These are phyloP conservation scores for Eristalis tenax DNA, from an alignment of 2,888 invertebrate species.

Conservation along the genomic window DNA sequence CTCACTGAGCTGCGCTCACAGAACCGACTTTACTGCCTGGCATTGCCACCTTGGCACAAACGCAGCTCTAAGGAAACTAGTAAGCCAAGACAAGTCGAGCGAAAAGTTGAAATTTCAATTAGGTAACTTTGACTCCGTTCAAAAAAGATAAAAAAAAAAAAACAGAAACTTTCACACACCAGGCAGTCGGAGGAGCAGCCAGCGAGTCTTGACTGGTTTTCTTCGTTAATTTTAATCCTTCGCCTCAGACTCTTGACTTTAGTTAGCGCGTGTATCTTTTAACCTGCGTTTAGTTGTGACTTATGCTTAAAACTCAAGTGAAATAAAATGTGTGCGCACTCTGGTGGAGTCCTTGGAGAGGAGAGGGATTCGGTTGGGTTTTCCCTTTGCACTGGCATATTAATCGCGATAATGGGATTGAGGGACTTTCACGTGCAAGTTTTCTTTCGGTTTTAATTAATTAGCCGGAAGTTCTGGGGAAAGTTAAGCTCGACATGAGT, in stretches of 20 bases:
- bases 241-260: neutral
- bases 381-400: slow-evolving; percentile 3
- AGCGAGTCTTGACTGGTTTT: slow-evolving; percentile 3
- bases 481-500: neutral
- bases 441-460: slow-evolving; percentile 32
- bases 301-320: neutral
- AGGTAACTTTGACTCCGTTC: slow-evolving; percentile 49
- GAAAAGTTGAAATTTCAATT: slow-evolving; percentile 65
- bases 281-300: neutral
- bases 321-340: neutral
- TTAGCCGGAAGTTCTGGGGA: neutral
- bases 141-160: slow-evolving; percentile 7
- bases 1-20: neutral
- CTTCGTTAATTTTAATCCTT: slow-evolving; percentile 34
- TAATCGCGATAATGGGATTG: slow-evolving; percentile 52
- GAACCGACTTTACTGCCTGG: neutral
- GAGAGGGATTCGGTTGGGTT: neutral
- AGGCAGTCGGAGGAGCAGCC: neutral
- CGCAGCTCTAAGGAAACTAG: slow-evolving; percentile 1
- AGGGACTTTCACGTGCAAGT: slow-evolving; percentile 39
- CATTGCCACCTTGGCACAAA: neutral
- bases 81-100: neutral
- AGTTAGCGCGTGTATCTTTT: neutral
- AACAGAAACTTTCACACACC: too few species aligned
- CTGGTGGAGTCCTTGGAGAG: neutral